Conservation (phyloP, 2,797 vertebrate genomes). For the Cynopterus sphinx region DNA sequence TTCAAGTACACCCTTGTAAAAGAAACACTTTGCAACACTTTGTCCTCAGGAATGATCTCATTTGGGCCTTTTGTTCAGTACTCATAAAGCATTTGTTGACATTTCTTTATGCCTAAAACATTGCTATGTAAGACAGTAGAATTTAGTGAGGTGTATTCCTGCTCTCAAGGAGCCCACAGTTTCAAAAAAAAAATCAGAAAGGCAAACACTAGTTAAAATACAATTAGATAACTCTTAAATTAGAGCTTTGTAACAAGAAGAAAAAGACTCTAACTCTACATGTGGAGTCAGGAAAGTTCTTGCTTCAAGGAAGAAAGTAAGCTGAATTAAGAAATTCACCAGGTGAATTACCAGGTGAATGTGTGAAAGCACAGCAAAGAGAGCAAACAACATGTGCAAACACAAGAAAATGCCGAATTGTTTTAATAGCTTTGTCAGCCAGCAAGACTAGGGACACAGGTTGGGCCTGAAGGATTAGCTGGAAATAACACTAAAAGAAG, state of each 20-base stretch:
- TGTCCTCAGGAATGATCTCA: neutral
- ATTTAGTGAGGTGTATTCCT: neutral
- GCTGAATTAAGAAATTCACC: neutral
- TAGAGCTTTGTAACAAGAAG: neutral
- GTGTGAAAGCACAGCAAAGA: neutral
- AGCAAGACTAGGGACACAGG: neutral
- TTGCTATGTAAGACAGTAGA: neutral
- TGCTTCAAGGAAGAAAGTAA: neutral
- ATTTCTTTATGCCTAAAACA: neutral
- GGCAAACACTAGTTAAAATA: neutral
- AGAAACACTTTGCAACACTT: neutral
- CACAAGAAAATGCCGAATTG: neutral
- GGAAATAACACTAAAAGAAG: neutral
- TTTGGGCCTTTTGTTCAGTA: neutral
- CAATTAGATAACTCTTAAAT: neutral
- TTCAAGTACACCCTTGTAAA: neutral
- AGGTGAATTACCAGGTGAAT: neutral
- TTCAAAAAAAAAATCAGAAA: neutral
- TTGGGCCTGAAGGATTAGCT: neutral
- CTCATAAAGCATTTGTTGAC: neutral
- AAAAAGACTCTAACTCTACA: neutral
- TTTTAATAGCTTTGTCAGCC: neutral
- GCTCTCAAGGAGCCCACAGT: neutral
- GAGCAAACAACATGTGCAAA: neutral
- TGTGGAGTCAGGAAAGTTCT: neutral